Base-by-base conservation (phyloP, 2,797 vertebrate species). In the Myotis findleyi region DNA sequence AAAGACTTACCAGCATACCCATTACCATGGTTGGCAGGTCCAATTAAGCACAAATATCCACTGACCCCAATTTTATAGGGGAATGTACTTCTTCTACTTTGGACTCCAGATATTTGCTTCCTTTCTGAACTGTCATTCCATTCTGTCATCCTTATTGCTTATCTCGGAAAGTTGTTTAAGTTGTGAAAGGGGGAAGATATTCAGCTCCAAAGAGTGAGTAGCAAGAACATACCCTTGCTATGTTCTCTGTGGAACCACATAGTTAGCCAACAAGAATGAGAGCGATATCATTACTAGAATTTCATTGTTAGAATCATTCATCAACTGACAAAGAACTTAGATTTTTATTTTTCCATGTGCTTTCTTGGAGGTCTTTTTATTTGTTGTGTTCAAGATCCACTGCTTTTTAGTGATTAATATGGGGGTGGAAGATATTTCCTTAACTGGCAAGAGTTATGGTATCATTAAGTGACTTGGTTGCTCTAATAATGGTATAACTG, bases 301-400 rank as follows among this genome's bases (percentile, higher is more conserved):
- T 96, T 91, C 2, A 75, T 23, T 68, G 86, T 85, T 92, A 73
- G 77, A 93, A 86, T 14, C 33, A 93, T 64, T 77, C n/a, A n/a
- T 57, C 59, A 36, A 89, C 49, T 87, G n/a, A 76, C n/a, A 87
- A 9, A 83, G 62, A 20, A 62, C 18, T 55, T 95, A 47, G 30
- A 71, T 36, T 80, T 89, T 49, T 49, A 49, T 76, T 84, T 94
- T 94, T 49, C 13, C 16, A 25, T 47, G 80, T 87, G 9, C 7
- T 73, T 84, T 87, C 51, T 76, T 87, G 21, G 44, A 85, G 30
- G 17, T 71, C 18, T 33, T 86, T 94, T 87, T 68, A 68, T 71
- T 90, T 72, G 11, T 86, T 73, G 17, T 68, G n/a, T n/a, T 77
- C 41, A 89, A 82, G 36, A 36, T 69, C 1, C 16, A 33, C 20